Percentiles rank a stretch among this genome's conserved stretches.
These are phyloP conservation scores for Drosophila ustulata DNA, from an alignment of 2,888 invertebrate genomes.

Conservation along the genomic window DNA sequence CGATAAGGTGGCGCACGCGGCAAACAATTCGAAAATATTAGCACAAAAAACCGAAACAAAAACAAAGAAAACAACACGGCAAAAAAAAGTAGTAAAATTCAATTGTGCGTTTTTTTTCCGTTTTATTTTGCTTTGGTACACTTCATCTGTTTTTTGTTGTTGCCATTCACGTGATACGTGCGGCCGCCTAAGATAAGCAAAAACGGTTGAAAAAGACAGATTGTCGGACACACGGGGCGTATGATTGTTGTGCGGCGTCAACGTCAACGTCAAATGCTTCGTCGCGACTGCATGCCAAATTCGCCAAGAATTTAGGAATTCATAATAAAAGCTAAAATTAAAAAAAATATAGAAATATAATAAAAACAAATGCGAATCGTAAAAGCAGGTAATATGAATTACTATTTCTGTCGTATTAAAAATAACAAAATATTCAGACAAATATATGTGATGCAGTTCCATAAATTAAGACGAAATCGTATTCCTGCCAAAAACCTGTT, in stretches of 20 bases:
- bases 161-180: slow-evolving; percentile 65
- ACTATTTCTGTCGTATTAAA: neutral
- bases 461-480: slow-evolving; percentile 18
- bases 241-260: slow-evolving; percentile 29
- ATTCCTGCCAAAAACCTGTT: slow-evolving; percentile 12
- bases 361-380: slow-evolving; percentile 8
- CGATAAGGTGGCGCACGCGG: slow-evolving; percentile 67
- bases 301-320: slow-evolving; percentile 3
- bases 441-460: slow-evolving; percentile 10
- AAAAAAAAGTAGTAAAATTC: slow-evolving; percentile 42
- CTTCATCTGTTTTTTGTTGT: slow-evolving; percentile 33
- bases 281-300: slow-evolving; percentile 9
- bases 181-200: slow-evolving; percentile 58
- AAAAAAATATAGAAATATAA: neutral
- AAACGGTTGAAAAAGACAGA: slow-evolving; percentile 50
- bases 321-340: slow-evolving; percentile 10
- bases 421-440: slow-evolving; percentile 1
- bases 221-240: slow-evolving; percentile 40
- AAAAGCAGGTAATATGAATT: slow-evolving; percentile 16
- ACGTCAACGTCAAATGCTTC: neutral
- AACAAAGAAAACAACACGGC: slow-evolving; percentile 10
- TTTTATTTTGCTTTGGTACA: neutral
- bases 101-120: slow-evolving; percentile 33
- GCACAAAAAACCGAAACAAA: slow-evolving; percentile 21
- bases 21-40: slow-evolving; percentile 53